phyloP scores from a whole-genome alignment of 2,888 invertebrate genomes.

The Sepiola atlantica region DNA sequence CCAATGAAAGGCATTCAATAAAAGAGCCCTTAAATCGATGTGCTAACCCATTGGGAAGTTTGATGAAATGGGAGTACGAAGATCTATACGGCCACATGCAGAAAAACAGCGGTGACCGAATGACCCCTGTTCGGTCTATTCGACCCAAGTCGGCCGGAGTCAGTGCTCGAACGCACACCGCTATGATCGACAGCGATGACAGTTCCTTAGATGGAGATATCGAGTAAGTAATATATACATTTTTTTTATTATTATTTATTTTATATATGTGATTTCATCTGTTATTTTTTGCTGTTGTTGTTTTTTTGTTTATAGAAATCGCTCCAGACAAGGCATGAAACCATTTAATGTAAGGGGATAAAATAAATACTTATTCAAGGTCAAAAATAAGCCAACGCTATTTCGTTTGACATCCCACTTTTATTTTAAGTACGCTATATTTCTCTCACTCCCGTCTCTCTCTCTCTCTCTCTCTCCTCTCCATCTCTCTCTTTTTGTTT shows the following conservation, averaged over 20 bases:
- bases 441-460: no score
- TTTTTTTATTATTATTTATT: neutral
- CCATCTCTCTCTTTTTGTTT: no score
- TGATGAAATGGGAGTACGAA: constrained; percentile 44
- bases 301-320: no score
- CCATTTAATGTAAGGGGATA: no score
- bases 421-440: no score
- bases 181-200: constrained; percentile 24
- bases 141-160: constrained; percentile 39
- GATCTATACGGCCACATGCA: constrained; percentile 25
- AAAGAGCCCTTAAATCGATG: neutral
- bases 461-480: no score
- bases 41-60: neutral
- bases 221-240: neutral
- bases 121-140: neutral
- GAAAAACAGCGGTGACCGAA: neutral
- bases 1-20: neutral
- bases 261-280: neutral
- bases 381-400: no score
- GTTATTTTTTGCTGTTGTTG: no score
- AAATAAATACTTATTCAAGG: no score
- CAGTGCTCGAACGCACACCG: constrained; percentile 32
- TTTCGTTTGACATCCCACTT: no score
- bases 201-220: constrained; percentile 44
- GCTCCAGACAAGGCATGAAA: no score